phyloP scores from a whole-genome alignment of 1,140 invertebrate species.

The Coelopa frigida region DNA sequence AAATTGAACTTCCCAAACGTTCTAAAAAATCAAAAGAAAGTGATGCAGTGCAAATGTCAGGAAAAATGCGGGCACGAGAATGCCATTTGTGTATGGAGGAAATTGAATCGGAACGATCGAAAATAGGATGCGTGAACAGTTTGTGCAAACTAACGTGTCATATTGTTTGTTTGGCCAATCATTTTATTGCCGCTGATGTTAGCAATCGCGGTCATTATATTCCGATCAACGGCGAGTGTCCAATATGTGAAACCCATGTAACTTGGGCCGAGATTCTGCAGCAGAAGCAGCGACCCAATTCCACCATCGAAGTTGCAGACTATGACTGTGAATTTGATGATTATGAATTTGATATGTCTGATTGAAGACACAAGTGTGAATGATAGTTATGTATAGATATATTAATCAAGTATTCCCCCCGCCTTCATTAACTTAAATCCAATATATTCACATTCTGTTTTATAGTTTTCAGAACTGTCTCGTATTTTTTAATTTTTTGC shows the following conservation, averaged over 20 bases:
- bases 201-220: slow-evolving; percentile 55
- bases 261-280: slow-evolving; percentile 77
- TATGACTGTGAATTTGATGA: no score
- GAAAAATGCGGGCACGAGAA: slow-evolving; percentile 18
- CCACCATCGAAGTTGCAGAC: no score
- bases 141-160: slow-evolving; percentile 63
- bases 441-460: no score
- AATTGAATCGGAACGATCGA: slow-evolving; percentile 47
- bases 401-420: not conserved
- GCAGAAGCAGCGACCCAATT: no score
- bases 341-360: no score
- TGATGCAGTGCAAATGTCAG: not conserved
- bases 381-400: no score
- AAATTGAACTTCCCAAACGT: slow-evolving; percentile 62
- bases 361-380: no score
- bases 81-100: slow-evolving; percentile 58
- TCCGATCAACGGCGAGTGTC: slow-evolving; percentile 73
- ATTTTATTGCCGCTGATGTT: slow-evolving; percentile 49
- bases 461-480: no score
- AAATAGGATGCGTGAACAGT: slow-evolving; percentile 59
- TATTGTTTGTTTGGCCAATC: slow-evolving; percentile 65
- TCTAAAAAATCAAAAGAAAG: slow-evolving; percentile 21
- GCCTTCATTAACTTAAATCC: no score
- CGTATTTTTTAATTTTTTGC: slow-evolving; percentile 15
- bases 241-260: slow-evolving; percentile 56